Evolutionary conservation across 2,797 vertebrate genomes (phyloP), one percentile per base, ranked within the genome.

Genomic region (Crossoptilon crossoptilon): DNA sequence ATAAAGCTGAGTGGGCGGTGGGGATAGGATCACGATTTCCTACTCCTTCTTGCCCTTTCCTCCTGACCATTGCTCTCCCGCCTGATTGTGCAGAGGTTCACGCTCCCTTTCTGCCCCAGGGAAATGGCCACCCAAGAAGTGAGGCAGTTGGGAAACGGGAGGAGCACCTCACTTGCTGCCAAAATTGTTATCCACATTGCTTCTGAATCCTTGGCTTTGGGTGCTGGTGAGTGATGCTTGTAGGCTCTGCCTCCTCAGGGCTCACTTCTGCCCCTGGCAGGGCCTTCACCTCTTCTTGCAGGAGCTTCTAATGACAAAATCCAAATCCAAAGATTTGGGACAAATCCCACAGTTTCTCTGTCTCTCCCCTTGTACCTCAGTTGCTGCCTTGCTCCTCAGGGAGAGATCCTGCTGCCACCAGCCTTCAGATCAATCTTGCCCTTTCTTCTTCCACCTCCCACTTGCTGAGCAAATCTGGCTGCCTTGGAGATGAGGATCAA

Each of bases 171-270:
- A 29, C 39, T 90, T 0, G 10, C 60, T 95, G 64, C 68, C 64
- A 82, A 71, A 82, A 70, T 73, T 1, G 2, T 81, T 81, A 41
- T 22, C 2, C 16, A 7, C 1, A 0, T 64, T 87, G 35, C 15
- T 85, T 66, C 49, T 77, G 72, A 66, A 69, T 9, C 10, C 48
- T 63, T 64, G 37, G 24, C 55, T 81, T 86, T 69, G 37, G 6
- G 24, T 84, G 35, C 62, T 0, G 0, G 70, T 62, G 37, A 46
- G 19, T 0, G 1, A 14, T 0, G 0, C 56, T 74, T 5, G 2
- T 19, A 15, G 26, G 63, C 31, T 8, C 10, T 73, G 29, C 37
- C 48, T 88, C 23, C n/a, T n/a, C 60, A 67, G 29, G 35, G 41
- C 73, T 12, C 15, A 51, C 29, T 88, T 90, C 71, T 89, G 41